Evolutionary conservation across 2,797 vertebrate species (phyloP), one percentile per base, ranked within the genome.

Genomic region (Poliocrania exsul): DNA sequence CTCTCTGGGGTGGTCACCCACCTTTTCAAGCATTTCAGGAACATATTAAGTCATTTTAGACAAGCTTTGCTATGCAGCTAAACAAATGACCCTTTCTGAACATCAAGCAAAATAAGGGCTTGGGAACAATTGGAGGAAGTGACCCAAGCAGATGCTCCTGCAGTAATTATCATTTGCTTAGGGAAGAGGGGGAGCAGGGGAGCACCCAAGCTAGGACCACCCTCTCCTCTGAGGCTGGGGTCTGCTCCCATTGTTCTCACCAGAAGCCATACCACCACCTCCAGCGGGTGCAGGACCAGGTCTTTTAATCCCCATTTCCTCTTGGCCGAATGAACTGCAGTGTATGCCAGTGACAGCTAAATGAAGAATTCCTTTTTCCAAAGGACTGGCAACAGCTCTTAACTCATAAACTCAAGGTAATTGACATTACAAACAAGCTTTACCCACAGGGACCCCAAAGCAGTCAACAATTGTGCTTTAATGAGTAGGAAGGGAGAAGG

Each of bases 381-480:
- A 87, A 86, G 92, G 84, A 93, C 95, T 83, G 29, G 87, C 94
- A 95, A 79, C 84, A 95, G 93, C 89, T 93, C 91, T 94, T 92
- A 97, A 96, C 96, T 96, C 96, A 96, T 94, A 97, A 95, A 96
- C 91, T 95, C 82, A 69, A 95, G 90, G 88, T 97, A 97, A 97
- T 92, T 96, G 97, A 96, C 95, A 89, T 95, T 93, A 90, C 93
- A 95, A 97, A 93, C 84, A 90, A 83, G 78, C 74, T 93, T 96
- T 96, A 95, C 91, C 94, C 97, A 96, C 77, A 85, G 94, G 94
- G 95, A 97, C 94, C 84, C 89, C 93, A 92, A 83, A 94, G 80
- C 86, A 94, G 92, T 95, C 96, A 96, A 96, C 96, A 94, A 96
- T 87, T 95, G 92, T 95, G 89, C 86, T 93, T 95, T 97, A 97